Evolutionary conservation across 2,888 invertebrate species (phyloP).

Genomic region (Helobdella robusta): DNA sequence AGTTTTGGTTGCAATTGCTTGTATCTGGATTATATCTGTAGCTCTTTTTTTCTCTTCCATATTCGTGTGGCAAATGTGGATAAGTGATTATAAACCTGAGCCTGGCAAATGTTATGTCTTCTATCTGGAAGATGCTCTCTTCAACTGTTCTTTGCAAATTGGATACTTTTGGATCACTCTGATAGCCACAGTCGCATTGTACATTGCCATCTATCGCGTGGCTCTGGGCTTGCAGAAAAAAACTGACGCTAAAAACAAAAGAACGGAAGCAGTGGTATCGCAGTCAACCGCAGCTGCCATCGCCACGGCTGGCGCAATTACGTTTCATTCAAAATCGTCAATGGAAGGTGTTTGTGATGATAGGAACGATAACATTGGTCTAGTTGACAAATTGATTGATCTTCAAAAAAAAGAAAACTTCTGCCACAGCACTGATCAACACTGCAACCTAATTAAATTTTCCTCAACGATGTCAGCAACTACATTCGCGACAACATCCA

Average conservation of each 20-base stretch:
- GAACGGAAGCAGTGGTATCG: constrained; percentile 51
- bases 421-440: no score
- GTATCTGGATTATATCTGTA: constrained; percentile 93
- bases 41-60: constrained; percentile 92
- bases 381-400: no score
- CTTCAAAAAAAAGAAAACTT: no score
- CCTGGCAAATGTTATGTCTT: constrained; percentile 91
- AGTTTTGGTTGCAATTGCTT: constrained; percentile 86
- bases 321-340: no score
- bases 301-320: background rate
- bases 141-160: constrained; percentile 91
- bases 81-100: constrained; percentile 75
- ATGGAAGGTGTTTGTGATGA: no score
- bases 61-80: constrained; percentile 97
- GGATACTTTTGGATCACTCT: constrained; percentile 95
- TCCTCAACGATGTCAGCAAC: no score
- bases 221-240: constrained; percentile 95
- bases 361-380: no score
- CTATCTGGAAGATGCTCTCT: constrained; percentile 90
- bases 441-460: no score
- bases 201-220: constrained; percentile 92
- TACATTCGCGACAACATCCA: no score
- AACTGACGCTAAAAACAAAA: constrained; percentile 86
- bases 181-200: constrained; percentile 83
- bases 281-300: background rate